Base-by-base conservation (phyloP, 2,888 invertebrate species). In the Schizotus pectinicornis region DNA sequence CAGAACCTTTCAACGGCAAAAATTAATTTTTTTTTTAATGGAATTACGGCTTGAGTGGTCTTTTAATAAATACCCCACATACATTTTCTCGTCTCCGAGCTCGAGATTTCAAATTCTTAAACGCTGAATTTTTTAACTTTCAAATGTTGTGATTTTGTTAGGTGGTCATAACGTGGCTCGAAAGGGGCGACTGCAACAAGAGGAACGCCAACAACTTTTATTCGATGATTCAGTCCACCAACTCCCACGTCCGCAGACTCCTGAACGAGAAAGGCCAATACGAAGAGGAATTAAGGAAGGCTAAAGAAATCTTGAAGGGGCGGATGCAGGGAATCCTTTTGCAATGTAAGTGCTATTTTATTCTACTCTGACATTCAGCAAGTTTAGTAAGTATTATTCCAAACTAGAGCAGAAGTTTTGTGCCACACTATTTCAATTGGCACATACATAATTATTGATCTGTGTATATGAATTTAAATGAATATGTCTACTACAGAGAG, bases 171-270 rank as follows among this genome's bases (percentile, higher is more conserved):
- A 89, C 92, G 0, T 98, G 97, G 97, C 78, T 98, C 67, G 96
- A 97, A 74, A 86, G 95, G 7, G 97, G 97, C 0, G 96, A 97
- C 77, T 96, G 96, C 76, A 92, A 86, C 42, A 95, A 96, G 78
- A 87, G 92, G 60, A 96, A 94, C 78, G 88, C 94, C 1, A 95
- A 92, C 75, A 89, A 88, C 37, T 97, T 97, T 80, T 97, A 97
- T 79, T 92, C 95, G 6, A 94, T 97, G 94, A 92, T 97, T 61
- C 96, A 97, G 81, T 92, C 93, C 22, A 94, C 94, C 0, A 95
- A 97, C 81, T 91, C 95, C 0, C 96, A 97, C 74, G 91, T 96
- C 6, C 85, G 96, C 7, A 85, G 95, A 47, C 81, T 97, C 37
- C 85, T 92, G 47, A 87, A 83, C 65, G 96, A 97, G 75, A 96